Evolutionary conservation across 2,113 vertebrate species (phyloP), one percentile per base, ranked within the genome.

Genomic region (Colius striatus): DNA sequence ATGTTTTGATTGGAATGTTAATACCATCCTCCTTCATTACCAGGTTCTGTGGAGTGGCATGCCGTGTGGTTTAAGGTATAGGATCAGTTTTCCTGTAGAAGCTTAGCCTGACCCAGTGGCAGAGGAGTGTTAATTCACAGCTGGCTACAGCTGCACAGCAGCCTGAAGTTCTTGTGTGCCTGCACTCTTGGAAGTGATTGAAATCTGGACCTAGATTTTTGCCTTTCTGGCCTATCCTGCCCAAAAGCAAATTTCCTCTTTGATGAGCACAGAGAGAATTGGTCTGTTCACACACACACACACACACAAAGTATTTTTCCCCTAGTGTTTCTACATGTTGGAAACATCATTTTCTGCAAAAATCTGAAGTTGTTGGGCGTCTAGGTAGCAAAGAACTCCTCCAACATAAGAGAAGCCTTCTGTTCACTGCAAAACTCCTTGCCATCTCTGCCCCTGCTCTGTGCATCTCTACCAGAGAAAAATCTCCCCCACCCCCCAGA

Each of bases 1-100:
- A 95, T 97, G 90, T 97, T 97, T 97, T 96, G 92, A 92, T 95
- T 93, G 94, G 94, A 97, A 97, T 96, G 96, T 96, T 97, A 95
- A 94, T 95, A 91, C 70, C 4, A 0, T 74, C 57, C 61, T 89
- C 73, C 85, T 85, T 95, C 76, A 68, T 96, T 95, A 92, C 78
- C 3, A 10, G 84, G 65, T 70, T 90, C 73, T 10, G 22, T 26
- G 27, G 68, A 73, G 54, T 43, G 21, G 61, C 7, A 9, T 58
- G 76, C 76, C 47, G 43, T 0, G 3, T 80, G 82, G 38, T 84
- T 91, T 77, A 90, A 91, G 66, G 53, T 79, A 57, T n/a, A 91
- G 60, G 76, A 94, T 90, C 19, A 0, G 23, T 62, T 95, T 92
- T 88, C 63, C 54, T 1, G 0, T 57, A 61, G 72, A 81, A 92